These are phyloP conservation scores for Centruroides sculpturatus DNA, from an alignment of 1,140 invertebrate genomes.

Conservation along the genomic window DNA sequence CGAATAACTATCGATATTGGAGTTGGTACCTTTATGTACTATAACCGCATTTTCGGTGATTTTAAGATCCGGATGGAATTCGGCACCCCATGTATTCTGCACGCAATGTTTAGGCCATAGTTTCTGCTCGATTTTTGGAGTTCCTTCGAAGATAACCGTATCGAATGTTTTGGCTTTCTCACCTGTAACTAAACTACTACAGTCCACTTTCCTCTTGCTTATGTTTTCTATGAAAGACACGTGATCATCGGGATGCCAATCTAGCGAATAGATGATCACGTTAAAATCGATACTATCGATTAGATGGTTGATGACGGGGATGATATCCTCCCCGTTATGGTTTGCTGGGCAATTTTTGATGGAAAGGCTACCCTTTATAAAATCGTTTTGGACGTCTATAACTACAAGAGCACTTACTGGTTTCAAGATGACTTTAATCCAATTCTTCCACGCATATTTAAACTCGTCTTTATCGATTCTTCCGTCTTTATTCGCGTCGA, in stretches of 20 bases:
- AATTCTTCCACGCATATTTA: slow-evolving; percentile 34
- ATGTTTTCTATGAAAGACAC: slow-evolving; percentile 93
- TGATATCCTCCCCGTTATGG: slow-evolving; percentile 78
- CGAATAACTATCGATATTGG: slow-evolving; percentile 91
- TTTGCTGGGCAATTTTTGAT: slow-evolving; percentile 83
- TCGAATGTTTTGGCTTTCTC: slow-evolving; percentile 72
- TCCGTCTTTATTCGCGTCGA: slow-evolving; percentile 62
- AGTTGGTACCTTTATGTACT: slow-evolving; percentile 49
- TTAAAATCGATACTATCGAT: slow-evolving; percentile 75
- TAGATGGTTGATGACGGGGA: slow-evolving; percentile 80
- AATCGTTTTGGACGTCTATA: slow-evolving; percentile 97
- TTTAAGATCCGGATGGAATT: slow-evolving; percentile 81
- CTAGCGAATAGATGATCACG: slow-evolving; percentile 83
- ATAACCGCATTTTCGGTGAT: slow-evolving; percentile 30
- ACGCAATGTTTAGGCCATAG: slow-evolving; percentile 93
- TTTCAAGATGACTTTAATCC: slow-evolving; percentile 53
- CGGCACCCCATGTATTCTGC: slow-evolving; percentile 84
- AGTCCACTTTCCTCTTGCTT: slow-evolving; percentile 46
- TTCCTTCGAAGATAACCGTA: slow-evolving; percentile 78
- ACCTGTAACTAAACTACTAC: slow-evolving; percentile 38
- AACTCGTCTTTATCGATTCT: slow-evolving; percentile 71
- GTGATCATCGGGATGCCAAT: slow-evolving; percentile 95
- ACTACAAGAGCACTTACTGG: slow-evolving; percentile 82
- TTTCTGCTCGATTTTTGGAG: slow-evolving; percentile 60
- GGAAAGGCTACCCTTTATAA: slow-evolving; percentile 84